Conservation (phyloP, 2,113 vertebrate species). For the Triplophysa rosa region DNA sequence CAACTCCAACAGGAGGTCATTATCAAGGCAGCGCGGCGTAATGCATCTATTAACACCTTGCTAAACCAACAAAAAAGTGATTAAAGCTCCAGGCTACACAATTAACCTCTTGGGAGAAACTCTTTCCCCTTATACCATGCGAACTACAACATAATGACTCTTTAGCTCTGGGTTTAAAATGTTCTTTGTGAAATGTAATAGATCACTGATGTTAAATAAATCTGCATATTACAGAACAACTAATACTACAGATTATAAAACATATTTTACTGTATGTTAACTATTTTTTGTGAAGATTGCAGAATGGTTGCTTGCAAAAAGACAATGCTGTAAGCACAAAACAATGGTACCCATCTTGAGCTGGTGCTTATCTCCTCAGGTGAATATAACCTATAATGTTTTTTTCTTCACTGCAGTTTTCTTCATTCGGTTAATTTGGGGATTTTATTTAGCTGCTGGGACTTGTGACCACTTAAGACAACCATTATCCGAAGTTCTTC, state of each 20-base stretch:
- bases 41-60: constrained; percentile 48
- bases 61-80: constrained; percentile 38
- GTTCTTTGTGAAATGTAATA: background rate
- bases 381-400: background rate
- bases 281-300: background rate
- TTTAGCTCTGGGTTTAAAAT: constrained; percentile 12
- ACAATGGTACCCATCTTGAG: too few relatives aligned
- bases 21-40: constrained; percentile 42
- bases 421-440: background rate
- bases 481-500: background rate
- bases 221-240: background rate
- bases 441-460: background rate
- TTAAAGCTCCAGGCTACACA: constrained; percentile 47
- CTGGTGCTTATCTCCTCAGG: background rate
- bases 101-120: constrained; percentile 44
- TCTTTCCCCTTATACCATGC: background rate
- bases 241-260: background rate
- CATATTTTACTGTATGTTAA: background rate
- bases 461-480: background rate
- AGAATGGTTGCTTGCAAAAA: background rate
- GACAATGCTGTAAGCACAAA: background rate
- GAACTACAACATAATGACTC: constrained; percentile 28
- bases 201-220: background rate
- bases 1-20: constrained; percentile 39
- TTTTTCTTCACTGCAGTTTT: background rate